Evolutionary conservation across 2,113 vertebrate species (phyloP).

Genomic region (Psammodynastes pulverulentus): DNA sequence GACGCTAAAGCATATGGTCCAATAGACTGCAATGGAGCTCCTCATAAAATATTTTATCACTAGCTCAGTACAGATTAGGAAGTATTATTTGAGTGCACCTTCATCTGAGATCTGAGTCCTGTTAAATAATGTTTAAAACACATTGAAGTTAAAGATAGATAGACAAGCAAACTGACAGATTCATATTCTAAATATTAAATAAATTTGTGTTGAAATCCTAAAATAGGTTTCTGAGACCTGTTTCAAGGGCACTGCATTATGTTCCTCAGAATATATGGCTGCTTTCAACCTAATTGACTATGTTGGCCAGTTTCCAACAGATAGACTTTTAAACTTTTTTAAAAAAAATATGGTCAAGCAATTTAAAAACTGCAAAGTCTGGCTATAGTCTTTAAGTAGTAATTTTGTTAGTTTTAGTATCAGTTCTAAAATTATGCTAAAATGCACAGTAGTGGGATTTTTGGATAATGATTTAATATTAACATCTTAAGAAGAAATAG

Average conservation of each 20-base stretch:
- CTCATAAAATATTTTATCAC: background rate
- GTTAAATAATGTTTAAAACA: background rate
- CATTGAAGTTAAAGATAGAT: background rate
- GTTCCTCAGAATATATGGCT: background rate
- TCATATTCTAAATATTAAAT: background rate
- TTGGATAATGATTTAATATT: background rate
- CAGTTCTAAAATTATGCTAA: background rate
- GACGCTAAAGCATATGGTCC: background rate
- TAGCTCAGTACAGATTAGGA: background rate
- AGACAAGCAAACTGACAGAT: background rate
- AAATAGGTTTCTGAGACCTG: background rate
- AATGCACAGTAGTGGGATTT: background rate
- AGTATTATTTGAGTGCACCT: background rate
- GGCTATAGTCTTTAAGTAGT: background rate
- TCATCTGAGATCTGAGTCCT: background rate
- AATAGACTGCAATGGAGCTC: background rate
- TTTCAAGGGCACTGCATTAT: background rate
- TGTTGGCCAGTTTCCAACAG: background rate
- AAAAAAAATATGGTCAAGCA: background rate
- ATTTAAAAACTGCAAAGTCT: background rate
- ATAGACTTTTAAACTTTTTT: background rate
- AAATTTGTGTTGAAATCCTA: background rate
- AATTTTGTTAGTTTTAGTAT: background rate
- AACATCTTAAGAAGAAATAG: background rate
- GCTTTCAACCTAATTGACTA: background rate